Percentiles rank a stretch among this genome's conserved stretches.
Conservation (phyloP, 2,797 vertebrate species). For the Syngnathus rostellatus region DNA sequence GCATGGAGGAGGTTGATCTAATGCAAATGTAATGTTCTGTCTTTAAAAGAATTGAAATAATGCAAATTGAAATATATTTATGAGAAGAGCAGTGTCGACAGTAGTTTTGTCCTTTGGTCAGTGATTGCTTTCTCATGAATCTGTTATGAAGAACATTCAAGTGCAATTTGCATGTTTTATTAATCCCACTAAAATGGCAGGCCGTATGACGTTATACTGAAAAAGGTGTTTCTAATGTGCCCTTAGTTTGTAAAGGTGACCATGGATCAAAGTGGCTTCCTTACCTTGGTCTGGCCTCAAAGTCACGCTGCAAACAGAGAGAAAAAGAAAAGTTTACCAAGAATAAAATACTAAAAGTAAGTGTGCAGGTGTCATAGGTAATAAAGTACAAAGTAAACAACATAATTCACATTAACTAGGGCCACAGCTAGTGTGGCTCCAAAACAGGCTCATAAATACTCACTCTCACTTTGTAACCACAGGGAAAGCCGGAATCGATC, state of each 20-base stretch:
- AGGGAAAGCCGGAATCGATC: background rate
- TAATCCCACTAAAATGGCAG: no score
- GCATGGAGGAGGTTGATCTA: no score
- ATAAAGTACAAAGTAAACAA: slow-evolving; percentile 37
- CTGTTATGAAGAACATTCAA: no score
- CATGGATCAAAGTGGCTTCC: slow-evolving; percentile 42
- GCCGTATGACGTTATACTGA: background rate
- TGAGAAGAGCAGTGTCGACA: no score
- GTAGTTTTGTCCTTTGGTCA: no score
- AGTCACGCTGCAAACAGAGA: slow-evolving; percentile 50
- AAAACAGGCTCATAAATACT: slow-evolving; percentile 52
- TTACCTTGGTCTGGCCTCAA: slow-evolving; percentile 74
- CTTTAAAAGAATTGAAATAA: no score
- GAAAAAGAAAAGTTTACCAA: background rate
- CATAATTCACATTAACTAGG: slow-evolving; percentile 32
- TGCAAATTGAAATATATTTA: no score
- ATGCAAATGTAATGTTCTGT: no score
- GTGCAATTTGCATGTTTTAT: no score
- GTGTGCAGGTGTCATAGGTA: slow-evolving; percentile 31
- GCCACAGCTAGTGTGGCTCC: slow-evolving; percentile 38
- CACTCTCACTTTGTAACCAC: slow-evolving; percentile 6
- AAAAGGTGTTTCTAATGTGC: slow-evolving; percentile 21
- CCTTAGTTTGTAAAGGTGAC: slow-evolving; percentile 32
- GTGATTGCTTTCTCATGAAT: no score
- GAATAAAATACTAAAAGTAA: slow-evolving; percentile 23